Conservation (phyloP, 92 coral and sea anemone genomes). For the Porites cylindrica region DNA sequence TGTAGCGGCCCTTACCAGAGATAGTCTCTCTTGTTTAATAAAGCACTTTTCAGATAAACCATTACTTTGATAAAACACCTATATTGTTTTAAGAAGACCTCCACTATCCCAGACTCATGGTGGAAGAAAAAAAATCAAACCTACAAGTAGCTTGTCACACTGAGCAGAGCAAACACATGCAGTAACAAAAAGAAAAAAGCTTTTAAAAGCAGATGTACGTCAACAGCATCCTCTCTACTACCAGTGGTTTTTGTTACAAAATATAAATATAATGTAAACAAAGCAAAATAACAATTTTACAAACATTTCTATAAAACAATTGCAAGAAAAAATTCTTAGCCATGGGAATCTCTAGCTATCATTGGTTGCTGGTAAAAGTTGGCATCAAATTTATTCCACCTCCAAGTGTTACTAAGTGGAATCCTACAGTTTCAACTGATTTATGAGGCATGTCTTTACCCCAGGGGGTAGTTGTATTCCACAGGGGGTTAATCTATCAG, state of each 20-base stretch:
- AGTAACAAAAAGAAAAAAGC: not conserved
- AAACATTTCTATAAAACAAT: not conserved
- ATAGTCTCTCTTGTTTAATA: too few relatives aligned
- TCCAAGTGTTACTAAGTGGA: not conserved
- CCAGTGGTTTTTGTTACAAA: not conserved
- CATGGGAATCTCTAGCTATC: not conserved
- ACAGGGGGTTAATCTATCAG: slow-evolving; percentile 22
- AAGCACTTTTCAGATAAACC: too few relatives aligned
- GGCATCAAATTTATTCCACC: not conserved
- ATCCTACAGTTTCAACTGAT: not conserved
- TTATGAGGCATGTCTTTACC: too few relatives aligned
- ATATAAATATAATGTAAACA: not conserved
- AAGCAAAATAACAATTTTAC: not conserved
- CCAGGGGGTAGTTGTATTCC: not conserved
- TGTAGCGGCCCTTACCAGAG: too few relatives aligned
- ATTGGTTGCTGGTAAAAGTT: not conserved
- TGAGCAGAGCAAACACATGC: not conserved
- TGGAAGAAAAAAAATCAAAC: too few relatives aligned
- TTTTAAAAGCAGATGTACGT: not conserved
- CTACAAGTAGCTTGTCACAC: not conserved
- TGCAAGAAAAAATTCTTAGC: not conserved
- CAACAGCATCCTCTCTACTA: not conserved
- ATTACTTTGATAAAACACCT: too few relatives aligned
- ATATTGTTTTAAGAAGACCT: too few relatives aligned
- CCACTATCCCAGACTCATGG: not conserved